Evolutionary conservation across 2,113 vertebrate genomes (phyloP).

Genomic region (Notothenia rossii): DNA sequence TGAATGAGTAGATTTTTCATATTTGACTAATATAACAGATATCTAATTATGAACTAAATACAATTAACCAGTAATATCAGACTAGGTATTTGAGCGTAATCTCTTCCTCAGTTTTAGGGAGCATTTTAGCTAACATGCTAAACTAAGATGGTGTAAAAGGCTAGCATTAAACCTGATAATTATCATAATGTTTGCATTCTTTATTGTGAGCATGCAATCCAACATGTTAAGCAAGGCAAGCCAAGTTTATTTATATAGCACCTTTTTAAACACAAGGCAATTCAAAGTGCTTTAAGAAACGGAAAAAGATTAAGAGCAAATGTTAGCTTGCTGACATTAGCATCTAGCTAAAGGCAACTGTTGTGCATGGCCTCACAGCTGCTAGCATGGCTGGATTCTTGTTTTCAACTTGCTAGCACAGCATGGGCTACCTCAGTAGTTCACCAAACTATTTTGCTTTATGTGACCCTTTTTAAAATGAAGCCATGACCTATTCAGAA

Average conservation of each 20-base stretch:
- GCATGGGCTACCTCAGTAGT: not conserved
- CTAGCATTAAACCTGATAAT: not conserved
- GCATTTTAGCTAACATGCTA: not conserved
- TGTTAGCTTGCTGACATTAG: not conserved
- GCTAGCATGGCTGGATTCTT: not conserved
- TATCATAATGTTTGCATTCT: not conserved
- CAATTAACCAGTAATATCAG: not conserved
- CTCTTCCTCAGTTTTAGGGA: not conserved
- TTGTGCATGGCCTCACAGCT: not conserved
- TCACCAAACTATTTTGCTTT: not conserved
- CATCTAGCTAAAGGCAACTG: not conserved
- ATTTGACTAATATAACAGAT: not conserved
- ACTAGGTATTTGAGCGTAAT: not conserved
- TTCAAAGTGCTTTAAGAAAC: too few relatives aligned
- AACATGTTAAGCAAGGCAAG: not conserved
- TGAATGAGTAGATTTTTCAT: not conserved
- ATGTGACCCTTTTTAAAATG: conserved; percentile 15
- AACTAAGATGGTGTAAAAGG: not conserved
- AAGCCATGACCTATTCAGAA: not conserved
- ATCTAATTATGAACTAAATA: not conserved
- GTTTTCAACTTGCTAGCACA: not conserved
- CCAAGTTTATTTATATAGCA: too few relatives aligned
- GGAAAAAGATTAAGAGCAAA: too few relatives aligned
- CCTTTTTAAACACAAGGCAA: too few relatives aligned
- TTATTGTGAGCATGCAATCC: not conserved